These are phyloP conservation scores for Acipenser oxyrinchus DNA, from an alignment of 2,797 vertebrate genomes.

Conservation along the genomic window DNA sequence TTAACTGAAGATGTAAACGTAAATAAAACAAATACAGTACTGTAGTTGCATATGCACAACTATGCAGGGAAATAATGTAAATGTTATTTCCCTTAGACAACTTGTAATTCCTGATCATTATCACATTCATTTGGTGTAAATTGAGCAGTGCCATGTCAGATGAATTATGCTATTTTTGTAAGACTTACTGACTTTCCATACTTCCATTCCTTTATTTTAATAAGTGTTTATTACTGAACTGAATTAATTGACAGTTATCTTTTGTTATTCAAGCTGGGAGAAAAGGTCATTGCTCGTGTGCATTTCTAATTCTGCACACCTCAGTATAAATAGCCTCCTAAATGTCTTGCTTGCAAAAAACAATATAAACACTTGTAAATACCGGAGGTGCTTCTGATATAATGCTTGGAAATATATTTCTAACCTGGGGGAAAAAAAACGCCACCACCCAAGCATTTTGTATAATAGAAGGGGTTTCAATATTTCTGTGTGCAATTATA, in stretches of 20 bases:
- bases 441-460: conserved; percentile 8
- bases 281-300: background rate
- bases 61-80: no score
- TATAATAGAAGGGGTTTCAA: conserved; percentile 20
- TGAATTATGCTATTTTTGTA: no score
- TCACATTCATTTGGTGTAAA: no score
- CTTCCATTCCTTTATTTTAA: no score
- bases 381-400: conserved; percentile 10
- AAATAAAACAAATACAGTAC: no score
- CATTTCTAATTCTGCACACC: conserved; percentile 11
- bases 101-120: no score
- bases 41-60: no score
- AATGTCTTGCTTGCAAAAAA: conserved; percentile 13
- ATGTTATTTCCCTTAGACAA: no score
- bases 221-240: no score
- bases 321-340: conserved; percentile 6
- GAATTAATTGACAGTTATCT: background rate
- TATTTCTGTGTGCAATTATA: conserved; percentile 16
- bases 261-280: conserved; percentile 12
- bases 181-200: no score
- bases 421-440: background rate
- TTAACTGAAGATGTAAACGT: no score
- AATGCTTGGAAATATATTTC: conserved; percentile 4
- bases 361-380: conserved; percentile 17
- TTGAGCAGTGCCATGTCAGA: no score